phyloP scores from a whole-genome alignment of 2,888 invertebrate species.

The Dioctria rufipes region DNA sequence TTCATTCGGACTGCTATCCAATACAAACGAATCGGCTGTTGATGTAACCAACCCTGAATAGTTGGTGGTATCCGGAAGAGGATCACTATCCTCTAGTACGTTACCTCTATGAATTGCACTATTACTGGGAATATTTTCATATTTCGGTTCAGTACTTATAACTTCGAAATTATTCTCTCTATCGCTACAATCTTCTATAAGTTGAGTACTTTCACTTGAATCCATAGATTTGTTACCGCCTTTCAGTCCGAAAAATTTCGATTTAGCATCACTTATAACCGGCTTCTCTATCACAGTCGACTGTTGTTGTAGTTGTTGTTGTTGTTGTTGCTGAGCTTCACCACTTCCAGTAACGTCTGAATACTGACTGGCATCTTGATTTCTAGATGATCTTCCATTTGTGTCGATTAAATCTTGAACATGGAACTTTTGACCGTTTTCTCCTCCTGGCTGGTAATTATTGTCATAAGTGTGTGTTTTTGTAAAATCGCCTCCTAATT shows the following conservation, averaged over 20 bases:
- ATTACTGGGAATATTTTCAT: constrained; percentile 67
- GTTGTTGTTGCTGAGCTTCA: no score
- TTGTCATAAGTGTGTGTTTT: neutral
- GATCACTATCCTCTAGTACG: neutral
- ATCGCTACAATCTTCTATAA: neutral
- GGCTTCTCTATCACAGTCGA: constrained; percentile 62
- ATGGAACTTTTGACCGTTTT: neutral
- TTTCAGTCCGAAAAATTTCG: constrained; percentile 69
- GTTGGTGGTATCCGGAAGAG: neutral
- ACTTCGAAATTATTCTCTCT: neutral
- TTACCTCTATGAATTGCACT: constrained; percentile 63
- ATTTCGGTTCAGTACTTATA: constrained; percentile 62
- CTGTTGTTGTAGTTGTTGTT: no score
- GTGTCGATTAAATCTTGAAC: neutral
- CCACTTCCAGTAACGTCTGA: neutral
- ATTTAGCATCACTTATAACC: constrained; percentile 70
- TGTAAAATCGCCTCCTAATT: neutral
- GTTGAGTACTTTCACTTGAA: constrained; percentile 10
- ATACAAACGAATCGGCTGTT: neutral
- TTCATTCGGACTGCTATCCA: neutral
- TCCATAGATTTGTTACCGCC: neutral
- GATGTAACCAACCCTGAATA: neutral
- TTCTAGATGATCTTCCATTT: neutral
- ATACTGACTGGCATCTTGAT: neutral
- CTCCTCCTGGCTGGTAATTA: neutral